phyloP scores from a whole-genome alignment of 2,113 vertebrate species.

The Rhinopithecus roxellana region DNA sequence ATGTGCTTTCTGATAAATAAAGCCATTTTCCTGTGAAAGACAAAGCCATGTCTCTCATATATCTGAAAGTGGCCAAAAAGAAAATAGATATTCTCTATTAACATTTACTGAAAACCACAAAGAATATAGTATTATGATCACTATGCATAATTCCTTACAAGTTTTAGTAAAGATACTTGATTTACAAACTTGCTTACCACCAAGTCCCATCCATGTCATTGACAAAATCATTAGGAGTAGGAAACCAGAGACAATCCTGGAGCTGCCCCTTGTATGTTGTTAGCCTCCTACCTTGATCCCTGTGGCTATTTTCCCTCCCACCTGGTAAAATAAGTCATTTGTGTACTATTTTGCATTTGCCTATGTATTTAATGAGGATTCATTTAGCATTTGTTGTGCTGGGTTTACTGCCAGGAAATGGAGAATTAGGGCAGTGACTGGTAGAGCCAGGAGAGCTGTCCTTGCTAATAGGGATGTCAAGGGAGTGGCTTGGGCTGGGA shows the following conservation, averaged over 20 bases:
- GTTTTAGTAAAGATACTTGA: not conserved
- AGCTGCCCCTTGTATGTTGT: fast-evolving
- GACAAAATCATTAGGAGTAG: not conserved
- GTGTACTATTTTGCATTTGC: not conserved
- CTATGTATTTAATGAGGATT: not conserved
- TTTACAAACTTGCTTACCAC: not conserved
- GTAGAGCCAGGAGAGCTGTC: not conserved
- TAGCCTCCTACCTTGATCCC: not conserved
- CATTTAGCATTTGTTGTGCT: not conserved
- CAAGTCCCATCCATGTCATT: not conserved
- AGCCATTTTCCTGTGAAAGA: not conserved
- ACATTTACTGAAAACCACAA: not conserved
- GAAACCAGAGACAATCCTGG: not conserved
- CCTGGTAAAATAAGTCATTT: not conserved
- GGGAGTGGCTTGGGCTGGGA: too few relatives aligned
- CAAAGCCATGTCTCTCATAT: not conserved
- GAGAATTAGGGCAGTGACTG: not conserved
- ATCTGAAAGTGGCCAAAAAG: not conserved
- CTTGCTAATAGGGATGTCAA: not conserved
- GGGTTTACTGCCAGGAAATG: not conserved
- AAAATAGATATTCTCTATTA: not conserved
- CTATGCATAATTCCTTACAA: not conserved
- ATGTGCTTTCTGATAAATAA: not conserved
- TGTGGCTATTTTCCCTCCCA: too few relatives aligned
- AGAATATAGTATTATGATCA: not conserved